Conservation (phyloP, 2,888 invertebrate species). For the Tenthredo mesomela region DNA sequence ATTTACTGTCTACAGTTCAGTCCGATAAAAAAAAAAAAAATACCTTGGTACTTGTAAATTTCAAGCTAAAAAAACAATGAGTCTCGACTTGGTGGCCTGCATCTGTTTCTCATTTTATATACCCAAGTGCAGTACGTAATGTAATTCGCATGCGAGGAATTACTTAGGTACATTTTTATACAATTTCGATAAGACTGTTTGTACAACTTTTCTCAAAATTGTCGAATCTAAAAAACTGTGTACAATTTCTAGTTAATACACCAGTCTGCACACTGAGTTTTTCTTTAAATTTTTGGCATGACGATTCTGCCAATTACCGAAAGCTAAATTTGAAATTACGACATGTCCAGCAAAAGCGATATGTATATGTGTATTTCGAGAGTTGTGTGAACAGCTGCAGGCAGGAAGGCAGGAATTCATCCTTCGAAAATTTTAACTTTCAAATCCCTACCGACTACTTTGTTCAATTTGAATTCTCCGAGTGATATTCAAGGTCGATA, state of each 20-base stretch:
- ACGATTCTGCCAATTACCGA: neutral
- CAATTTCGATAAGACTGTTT: neutral
- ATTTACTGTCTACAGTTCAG: neutral
- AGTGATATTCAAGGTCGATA: slow-evolving; percentile 33
- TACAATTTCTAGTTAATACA: neutral
- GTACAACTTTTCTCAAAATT: neutral
- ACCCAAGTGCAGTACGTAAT: neutral
- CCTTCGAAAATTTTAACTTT: neutral
- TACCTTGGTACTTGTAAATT: slow-evolving; percentile 25
- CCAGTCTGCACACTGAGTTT: neutral
- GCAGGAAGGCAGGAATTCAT: neutral
- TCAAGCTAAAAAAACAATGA: slow-evolving; percentile 45
- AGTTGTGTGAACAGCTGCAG: neutral
- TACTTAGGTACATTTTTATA: neutral
- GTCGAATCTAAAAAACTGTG: neutral
- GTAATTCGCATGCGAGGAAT: neutral
- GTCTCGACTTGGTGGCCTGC: neutral
- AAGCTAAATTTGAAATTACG: neutral
- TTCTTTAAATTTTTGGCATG: neutral
- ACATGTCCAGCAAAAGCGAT: neutral
- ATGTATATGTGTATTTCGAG: neutral
- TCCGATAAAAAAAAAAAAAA: neutral
- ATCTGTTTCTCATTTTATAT: neutral
- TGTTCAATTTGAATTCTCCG: slow-evolving; percentile 9
- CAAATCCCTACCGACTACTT: neutral